Evolutionary conservation across 1,140 invertebrate genomes (phyloP), one percentile per base, ranked within the genome.

Genomic region (Manduca sexta): DNA sequence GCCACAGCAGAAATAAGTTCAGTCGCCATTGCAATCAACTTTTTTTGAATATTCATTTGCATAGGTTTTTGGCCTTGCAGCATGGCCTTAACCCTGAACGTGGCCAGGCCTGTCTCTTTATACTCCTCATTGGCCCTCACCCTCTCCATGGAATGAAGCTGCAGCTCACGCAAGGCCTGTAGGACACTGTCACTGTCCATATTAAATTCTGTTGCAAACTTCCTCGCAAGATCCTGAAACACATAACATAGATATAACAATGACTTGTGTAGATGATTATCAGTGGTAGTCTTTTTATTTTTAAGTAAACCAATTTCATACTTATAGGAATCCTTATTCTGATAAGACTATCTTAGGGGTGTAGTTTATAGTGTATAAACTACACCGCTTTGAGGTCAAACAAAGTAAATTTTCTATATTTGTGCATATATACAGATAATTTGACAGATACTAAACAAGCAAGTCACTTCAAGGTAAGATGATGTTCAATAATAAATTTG

Each of bases 91-190:
- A 93, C 69, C 67, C 89, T 89, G 8, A 93, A 60, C 4, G 88
- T 90, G 3, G 91, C 91, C 42, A 89, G 61, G 21, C 93, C 93
- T 1, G 90, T 91, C 56, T 90, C 87, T 51, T 89, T 78, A 61
- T 90, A 91, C 37, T 88, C 79, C 33, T 89, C 84, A 56, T 89
- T 86, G 30, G 92, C 89, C 42, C 89, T 89, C 2, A 92, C 74
- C 60, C 92, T 90, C 35, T 92, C 88, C 2, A 93, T 48, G 0
- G 93, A 91, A 80, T 93, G 91, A 1, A 82, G 62, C 71, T 94
- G 90, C 1, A 94, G 70, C 49, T 90, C 86, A 40, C 79, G 86
- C 4, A 94, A 55, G 1, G 88, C 88, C 34, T 72, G 64, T 8
- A 87, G 69, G 29, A 92, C 88, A 8, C 77, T 60, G 1, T 87